phyloP scores from a whole-genome alignment of 64 coral and sea anemone genomes.

The Montipora capricornis region DNA sequence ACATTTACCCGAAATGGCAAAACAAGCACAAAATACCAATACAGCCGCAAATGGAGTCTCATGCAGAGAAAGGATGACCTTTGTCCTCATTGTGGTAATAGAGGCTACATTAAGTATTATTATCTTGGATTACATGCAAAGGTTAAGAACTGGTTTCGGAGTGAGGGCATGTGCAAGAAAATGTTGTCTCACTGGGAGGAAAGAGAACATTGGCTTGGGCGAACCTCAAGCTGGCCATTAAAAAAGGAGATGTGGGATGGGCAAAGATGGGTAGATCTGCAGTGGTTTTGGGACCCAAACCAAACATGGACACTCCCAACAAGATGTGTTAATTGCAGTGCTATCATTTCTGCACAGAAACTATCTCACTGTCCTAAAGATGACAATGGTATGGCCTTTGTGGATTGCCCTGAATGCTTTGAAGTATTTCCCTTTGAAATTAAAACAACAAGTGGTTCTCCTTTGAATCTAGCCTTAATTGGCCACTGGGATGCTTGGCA shows the following conservation, averaged over 20 bases:
- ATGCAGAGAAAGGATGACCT: constrained; percentile 47
- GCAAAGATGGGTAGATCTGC: constrained; percentile 56
- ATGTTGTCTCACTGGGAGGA: constrained; percentile 68
- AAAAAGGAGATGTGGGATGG: constrained; percentile 80
- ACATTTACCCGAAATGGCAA: constrained; percentile 35
- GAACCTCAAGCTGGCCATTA: constrained; percentile 24
- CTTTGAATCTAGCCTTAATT: constrained; percentile 48
- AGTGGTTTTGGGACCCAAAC: constrained; percentile 78
- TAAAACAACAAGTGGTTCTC: constrained; percentile 33
- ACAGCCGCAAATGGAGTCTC: constrained; percentile 66
- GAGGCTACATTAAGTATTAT: constrained; percentile 52
- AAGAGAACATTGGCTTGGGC: constrained; percentile 63
- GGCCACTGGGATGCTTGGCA: constrained; percentile 71
- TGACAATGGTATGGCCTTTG: not conserved
- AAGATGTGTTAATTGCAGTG: constrained; percentile 16
- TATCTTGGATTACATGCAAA: constrained; percentile 68
- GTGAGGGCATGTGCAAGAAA: constrained; percentile 60
- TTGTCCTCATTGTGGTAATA: constrained; percentile 63
- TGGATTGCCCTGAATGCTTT: not conserved
- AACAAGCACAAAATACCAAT: constrained; percentile 41
- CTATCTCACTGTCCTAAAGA: not conserved
- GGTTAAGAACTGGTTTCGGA: constrained; percentile 66
- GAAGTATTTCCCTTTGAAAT: constrained; percentile 2
- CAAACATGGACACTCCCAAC: constrained; percentile 44
- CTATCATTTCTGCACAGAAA: not conserved